A percentile compares a stretch with the other conserved stretches of the same genome.
Conservation (phyloP, 2,797 vertebrate genomes). For the Leptodactylus fallax region DNA sequence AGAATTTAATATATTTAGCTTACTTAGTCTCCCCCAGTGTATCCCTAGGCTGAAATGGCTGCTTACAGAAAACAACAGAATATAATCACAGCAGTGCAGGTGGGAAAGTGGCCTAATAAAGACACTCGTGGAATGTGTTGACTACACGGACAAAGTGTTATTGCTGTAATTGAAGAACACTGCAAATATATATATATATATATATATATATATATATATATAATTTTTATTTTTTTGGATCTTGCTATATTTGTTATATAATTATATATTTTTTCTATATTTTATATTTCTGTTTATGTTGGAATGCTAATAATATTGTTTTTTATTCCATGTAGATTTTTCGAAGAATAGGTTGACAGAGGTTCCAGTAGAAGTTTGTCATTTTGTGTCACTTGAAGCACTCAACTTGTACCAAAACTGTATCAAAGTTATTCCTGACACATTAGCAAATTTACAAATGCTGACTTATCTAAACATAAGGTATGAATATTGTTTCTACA, state of each 20-base stretch:
- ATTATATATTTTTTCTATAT: background rate
- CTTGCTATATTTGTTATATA: background rate
- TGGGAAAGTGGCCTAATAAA: background rate
- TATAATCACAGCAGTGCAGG: too few relatives aligned
- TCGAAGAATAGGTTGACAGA: conserved; percentile 92
- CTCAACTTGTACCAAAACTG: conserved; percentile 95
- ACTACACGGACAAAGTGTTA: background rate
- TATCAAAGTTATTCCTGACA: conserved; percentile 90
- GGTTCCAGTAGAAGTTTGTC: conserved; percentile 86
- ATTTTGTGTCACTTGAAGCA: conserved; percentile 90
- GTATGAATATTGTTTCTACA: conserved; percentile 69
- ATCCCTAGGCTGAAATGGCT: background rate
- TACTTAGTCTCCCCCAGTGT: background rate
- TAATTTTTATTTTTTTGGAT: too few relatives aligned
- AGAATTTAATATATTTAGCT: too few relatives aligned
- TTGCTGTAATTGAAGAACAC: background rate
- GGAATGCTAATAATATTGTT: background rate
- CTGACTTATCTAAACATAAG: conserved; percentile 92
- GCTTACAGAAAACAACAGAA: too few relatives aligned
- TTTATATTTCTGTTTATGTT: background rate
- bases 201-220: too few relatives aligned
- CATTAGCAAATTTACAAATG: conserved; percentile 86
- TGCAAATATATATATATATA: too few relatives aligned
- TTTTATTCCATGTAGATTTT: conserved; percentile 79
- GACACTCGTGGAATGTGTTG: background rate